Base-by-base conservation (phyloP, 2,797 vertebrate genomes). In the Halcyon leucocephala region DNA sequence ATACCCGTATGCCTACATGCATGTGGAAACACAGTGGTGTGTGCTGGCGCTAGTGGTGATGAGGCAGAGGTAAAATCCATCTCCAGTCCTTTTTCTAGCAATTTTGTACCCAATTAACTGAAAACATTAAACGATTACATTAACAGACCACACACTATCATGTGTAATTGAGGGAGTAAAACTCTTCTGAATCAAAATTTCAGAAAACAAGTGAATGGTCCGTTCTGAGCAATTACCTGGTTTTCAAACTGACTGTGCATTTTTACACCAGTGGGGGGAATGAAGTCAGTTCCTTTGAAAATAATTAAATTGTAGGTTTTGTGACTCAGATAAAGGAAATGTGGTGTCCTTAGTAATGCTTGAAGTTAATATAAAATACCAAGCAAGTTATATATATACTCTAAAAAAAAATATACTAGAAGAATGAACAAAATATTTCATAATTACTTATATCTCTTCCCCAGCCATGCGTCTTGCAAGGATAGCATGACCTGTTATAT, bases 101-200 rank as follows among this genome's bases (percentile, higher is more conserved):
- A 49, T 90, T 93, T 94, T 83, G 26, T 82, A 93, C 48, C 46
- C 16, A 79, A 44, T 90, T 95, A 92, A 79, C 58, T 83, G 71
- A 80, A 85, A 94, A 86, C 48, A 46, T 67, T 41, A 85, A 86
- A 71, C 33, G 21, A 26, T 88, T 91, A 16, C 51, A 25, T 77
- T 94, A 86, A 55, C 51, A 89, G 77, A 42, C 71, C 66, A 28
- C 70, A 57, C 39, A 22, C 69, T 69, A 9, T 90, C 79, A 55
- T 83, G 21, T 64, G 42, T 86, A 90, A 77, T 6, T 64, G 44
- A 89, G 48, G 31, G 49, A 81, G 39, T 89, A 82, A 92, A 94
- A 93, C 90, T 60, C 6, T 90, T 93, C 37, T 58, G 37, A 82
- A 81, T 82, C 29, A 49, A 33, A 86, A 58, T 82, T 82, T 82